Conservation (phyloP, 1,140 invertebrate species). For the Planococcus citri region DNA sequence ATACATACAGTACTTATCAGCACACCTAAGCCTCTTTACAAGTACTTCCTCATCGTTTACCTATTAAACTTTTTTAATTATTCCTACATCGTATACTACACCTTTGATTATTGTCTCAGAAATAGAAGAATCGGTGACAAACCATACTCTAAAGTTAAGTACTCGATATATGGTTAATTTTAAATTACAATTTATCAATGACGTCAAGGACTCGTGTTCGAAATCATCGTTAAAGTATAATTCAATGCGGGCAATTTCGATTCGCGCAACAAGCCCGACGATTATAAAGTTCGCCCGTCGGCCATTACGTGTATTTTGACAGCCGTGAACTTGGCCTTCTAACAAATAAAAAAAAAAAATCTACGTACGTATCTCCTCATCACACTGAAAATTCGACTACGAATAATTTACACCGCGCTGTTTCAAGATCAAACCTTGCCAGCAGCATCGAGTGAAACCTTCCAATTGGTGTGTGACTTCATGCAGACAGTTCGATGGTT, state of each 20-base stretch:
- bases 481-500: background rate
- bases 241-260: conserved; percentile 3
- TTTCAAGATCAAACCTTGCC: conserved; percentile 18
- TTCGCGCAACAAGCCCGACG: background rate
- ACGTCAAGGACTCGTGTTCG: background rate
- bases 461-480: background rate
- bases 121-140: too few species aligned
- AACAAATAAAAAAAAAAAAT: background rate
- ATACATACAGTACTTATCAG: too few species aligned
- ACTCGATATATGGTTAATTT: too few species aligned
- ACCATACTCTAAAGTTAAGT: too few species aligned
- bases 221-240: background rate
- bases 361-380: background rate
- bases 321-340: conserved; percentile 18
- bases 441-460: background rate
- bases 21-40: too few species aligned
- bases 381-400: conserved; percentile 9
- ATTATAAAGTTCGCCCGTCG: conserved; percentile 2
- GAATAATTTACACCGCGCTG: conserved; percentile 4
- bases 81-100: too few species aligned
- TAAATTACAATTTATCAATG: too few species aligned
- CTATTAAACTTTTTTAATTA: too few species aligned
- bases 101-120: too few species aligned
- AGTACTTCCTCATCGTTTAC: too few species aligned
- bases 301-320: conserved; percentile 15